Conservation (phyloP, 1,140 invertebrate genomes). For the Probaryconus sp. region DNA sequence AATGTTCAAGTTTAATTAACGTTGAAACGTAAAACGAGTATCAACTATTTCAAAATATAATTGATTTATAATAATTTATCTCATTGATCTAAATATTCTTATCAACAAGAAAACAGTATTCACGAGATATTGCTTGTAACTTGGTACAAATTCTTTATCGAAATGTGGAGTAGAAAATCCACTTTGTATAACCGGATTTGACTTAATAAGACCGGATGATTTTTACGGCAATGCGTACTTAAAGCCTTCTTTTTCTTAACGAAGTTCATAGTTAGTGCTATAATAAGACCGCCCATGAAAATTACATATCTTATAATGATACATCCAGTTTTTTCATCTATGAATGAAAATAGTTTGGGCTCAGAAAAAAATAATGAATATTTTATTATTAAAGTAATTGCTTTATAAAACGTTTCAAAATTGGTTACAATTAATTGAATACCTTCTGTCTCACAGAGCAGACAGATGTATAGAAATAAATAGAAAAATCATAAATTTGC, state of each 20-base stretch:
- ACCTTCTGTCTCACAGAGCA: too few species aligned
- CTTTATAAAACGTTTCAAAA: neutral
- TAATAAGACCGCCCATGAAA: slow-evolving; percentile 45
- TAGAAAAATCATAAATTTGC: neutral
- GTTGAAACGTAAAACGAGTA: too few species aligned
- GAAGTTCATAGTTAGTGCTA: slow-evolving; percentile 34
- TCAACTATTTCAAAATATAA: too few species aligned
- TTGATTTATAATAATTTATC: too few species aligned
- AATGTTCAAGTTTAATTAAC: too few species aligned
- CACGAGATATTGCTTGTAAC: too few species aligned
- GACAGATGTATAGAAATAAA: too few species aligned
- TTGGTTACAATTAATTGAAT: neutral
- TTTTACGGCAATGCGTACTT: slow-evolving; percentile 31
- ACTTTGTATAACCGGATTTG: slow-evolving; percentile 54
- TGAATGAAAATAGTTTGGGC: neutral
- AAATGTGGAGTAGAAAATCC: slow-evolving; percentile 51
- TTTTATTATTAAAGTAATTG: slow-evolving; percentile 3
- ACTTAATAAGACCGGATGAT: slow-evolving; percentile 47
- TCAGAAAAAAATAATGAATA: neutral
- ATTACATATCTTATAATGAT: slow-evolving; percentile 44
- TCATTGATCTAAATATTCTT: slow-evolving; percentile 8
- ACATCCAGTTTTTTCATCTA: slow-evolving; percentile 33
- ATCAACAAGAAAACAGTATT: neutral
- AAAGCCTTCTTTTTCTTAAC: slow-evolving; percentile 27
- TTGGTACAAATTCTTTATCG: slow-evolving; percentile 20